Percentiles rank a stretch among this genome's conserved stretches.
Evolutionary conservation across 2,113 vertebrate species (phyloP).

Genomic region (Toxostoma redivivum): DNA sequence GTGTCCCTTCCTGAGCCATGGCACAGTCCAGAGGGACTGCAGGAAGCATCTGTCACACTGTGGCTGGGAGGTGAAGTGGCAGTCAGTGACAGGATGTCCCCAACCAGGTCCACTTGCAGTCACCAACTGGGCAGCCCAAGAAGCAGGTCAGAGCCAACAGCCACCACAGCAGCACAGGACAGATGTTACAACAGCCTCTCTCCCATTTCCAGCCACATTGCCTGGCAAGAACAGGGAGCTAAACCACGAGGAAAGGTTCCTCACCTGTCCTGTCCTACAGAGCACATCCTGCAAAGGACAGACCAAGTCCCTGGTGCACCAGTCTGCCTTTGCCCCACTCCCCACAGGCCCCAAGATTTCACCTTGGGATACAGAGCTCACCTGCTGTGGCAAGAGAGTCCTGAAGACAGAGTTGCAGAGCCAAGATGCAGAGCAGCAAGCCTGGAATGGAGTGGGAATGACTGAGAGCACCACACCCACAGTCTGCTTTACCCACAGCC

Average conservation of each 20-base stretch:
- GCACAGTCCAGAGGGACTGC: fast-evolving
- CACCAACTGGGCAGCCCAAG: not conserved
- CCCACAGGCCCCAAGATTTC: not conserved
- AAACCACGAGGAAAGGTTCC: not conserved
- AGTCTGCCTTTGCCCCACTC: fast-evolving
- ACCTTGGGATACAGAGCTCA: not conserved
- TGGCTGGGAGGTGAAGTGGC: not conserved
- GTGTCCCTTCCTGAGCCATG: not conserved
- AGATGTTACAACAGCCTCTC: not conserved
- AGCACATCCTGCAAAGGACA: not conserved
- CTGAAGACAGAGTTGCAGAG: not conserved
- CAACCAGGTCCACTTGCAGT: not conserved
- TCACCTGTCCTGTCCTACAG: not conserved
- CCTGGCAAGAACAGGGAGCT: not conserved
- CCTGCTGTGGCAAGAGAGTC: not conserved
- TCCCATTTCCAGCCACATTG: not conserved
- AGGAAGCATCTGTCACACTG: not conserved
- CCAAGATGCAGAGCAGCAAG: slow-evolving; percentile 8
- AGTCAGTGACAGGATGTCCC: not conserved
- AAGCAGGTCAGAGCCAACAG: not conserved
- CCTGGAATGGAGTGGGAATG: not conserved
- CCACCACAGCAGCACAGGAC: not conserved
- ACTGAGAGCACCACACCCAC: not conserved
- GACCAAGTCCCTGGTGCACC: not conserved
- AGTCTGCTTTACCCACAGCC: not conserved